phyloP scores from a whole-genome alignment of 2,113 vertebrate genomes.

The Corydoras maculifer region DNA sequence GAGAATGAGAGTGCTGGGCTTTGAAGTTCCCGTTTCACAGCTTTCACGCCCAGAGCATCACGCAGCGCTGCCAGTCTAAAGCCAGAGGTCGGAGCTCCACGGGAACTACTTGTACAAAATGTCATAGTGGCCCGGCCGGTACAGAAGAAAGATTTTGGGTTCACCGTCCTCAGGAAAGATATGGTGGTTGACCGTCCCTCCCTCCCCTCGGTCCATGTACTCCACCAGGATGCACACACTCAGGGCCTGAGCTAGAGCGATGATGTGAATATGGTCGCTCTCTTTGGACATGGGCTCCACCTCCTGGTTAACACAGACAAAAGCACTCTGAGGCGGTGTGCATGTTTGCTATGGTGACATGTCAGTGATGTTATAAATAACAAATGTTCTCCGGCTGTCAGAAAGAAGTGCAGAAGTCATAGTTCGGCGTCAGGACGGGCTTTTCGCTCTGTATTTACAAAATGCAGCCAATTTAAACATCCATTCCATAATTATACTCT shows the following conservation, averaged over 20 bases:
- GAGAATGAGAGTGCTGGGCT: constrained; percentile 7
- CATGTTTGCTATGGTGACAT: too few relatives aligned
- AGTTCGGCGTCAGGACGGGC: too few relatives aligned
- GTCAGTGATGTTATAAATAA: too few relatives aligned
- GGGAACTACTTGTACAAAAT: constrained; percentile 81
- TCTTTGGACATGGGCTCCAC: constrained; percentile 88
- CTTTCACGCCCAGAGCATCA: constrained; percentile 21
- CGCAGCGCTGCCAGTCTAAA: not conserved
- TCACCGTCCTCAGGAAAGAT: constrained; percentile 85
- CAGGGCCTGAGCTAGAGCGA: constrained; percentile 85
- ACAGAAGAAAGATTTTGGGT: constrained; percentile 84
- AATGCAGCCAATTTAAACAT: too few relatives aligned
- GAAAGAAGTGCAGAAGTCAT: too few relatives aligned
- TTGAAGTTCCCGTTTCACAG: constrained; percentile 38
- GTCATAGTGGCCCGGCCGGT: constrained; percentile 88
- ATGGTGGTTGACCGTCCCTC: constrained; percentile 83
- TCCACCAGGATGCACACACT: constrained; percentile 85
- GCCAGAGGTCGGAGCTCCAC: not conserved
- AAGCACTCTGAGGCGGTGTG: not conserved
- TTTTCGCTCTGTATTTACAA: too few relatives aligned
- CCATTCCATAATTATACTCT: too few relatives aligned
- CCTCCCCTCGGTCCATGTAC: constrained; percentile 91
- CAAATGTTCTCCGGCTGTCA: too few relatives aligned
- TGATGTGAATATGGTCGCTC: constrained; percentile 95
- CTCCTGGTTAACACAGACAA: constrained; percentile 57